These are phyloP conservation scores for Eupithecia vulgata DNA, from an alignment of 2,888 invertebrate species.

Conservation along the genomic window DNA sequence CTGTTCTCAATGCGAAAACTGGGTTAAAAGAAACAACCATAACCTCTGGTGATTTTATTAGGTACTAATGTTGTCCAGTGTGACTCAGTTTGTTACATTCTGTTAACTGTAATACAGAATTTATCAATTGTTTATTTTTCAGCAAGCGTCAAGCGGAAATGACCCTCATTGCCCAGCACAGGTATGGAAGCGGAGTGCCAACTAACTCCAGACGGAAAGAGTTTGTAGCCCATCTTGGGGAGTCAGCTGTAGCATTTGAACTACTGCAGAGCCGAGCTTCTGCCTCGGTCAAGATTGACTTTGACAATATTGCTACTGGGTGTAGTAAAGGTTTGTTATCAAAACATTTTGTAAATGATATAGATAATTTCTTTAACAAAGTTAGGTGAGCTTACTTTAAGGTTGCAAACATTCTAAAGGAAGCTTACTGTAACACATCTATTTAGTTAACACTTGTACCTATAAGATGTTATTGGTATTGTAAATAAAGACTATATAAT, in stretches of 20 bases:
- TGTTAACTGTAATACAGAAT: not conserved
- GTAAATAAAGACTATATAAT: not conserved
- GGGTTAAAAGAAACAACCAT: conserved; percentile 79
- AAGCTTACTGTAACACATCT: not conserved
- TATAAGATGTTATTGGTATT: too few species aligned
- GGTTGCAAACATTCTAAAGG: not conserved
- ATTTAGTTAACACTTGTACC: not conserved
- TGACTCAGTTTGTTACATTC: not conserved
- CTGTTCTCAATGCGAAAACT: conserved; percentile 84
- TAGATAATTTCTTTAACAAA: too few species aligned
- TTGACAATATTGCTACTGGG: conserved; percentile 69
- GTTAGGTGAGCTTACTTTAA: too few species aligned
- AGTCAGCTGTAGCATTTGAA: conserved; percentile 87
- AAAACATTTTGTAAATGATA: not conserved
- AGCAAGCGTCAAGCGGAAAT: conserved; percentile 86
- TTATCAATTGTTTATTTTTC: conserved; percentile 38
- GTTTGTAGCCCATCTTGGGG: conserved; percentile 85
- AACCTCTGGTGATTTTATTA: conserved; percentile 80
- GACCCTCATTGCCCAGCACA: conserved; percentile 87
- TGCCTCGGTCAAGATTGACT: conserved; percentile 83
- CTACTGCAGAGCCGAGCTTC: conserved; percentile 87
- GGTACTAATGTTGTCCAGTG: conserved; percentile 54
- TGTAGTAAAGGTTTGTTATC: conserved; percentile 79
- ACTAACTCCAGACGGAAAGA: conserved; percentile 79
- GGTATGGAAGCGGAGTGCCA: conserved; percentile 84